These are phyloP conservation scores for Cephalopachus bancanus DNA, from an alignment of 2,797 vertebrate genomes.

Conservation along the genomic window DNA sequence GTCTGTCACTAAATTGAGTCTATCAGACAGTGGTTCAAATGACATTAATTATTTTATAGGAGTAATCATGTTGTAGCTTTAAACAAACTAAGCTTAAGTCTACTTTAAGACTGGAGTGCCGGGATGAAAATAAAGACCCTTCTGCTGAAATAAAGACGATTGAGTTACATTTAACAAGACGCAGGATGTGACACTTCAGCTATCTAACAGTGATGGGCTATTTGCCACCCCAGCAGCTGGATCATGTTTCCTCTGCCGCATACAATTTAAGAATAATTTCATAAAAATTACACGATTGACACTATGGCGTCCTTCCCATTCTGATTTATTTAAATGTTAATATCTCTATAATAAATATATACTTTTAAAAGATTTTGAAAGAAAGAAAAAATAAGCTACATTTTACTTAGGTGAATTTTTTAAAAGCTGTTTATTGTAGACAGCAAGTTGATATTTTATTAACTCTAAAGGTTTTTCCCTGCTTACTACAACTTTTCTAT, in stretches of 20 bases:
- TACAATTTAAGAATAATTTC: slow-evolving; percentile 83
- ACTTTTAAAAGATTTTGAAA: slow-evolving; percentile 82
- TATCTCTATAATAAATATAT: slow-evolving; percentile 76
- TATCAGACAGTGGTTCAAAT: slow-evolving; percentile 77
- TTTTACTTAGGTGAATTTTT: slow-evolving; percentile 67
- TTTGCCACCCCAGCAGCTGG: slow-evolving; percentile 82
- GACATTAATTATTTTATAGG: slow-evolving; percentile 83
- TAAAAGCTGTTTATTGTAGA: slow-evolving; percentile 59
- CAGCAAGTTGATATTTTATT: slow-evolving; percentile 6
- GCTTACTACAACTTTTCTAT: slow-evolving; percentile 40
- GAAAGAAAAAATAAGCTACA: slow-evolving; percentile 48
- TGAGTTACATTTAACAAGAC: slow-evolving; percentile 85
- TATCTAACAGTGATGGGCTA: slow-evolving; percentile 77
- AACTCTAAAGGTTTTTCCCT: not conserved
- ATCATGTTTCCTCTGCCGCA: slow-evolving; percentile 77
- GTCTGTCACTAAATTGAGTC: slow-evolving; percentile 52
- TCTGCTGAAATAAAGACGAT: slow-evolving; percentile 81
- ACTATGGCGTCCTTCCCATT: slow-evolving; percentile 74
- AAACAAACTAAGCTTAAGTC: slow-evolving; percentile 83
- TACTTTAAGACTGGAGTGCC: slow-evolving; percentile 71
- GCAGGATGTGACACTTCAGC: slow-evolving; percentile 84
- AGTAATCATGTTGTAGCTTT: slow-evolving; percentile 83
- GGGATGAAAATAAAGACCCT: slow-evolving; percentile 85
- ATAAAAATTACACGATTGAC: slow-evolving; percentile 85
- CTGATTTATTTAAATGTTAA: slow-evolving; percentile 82